Evolutionary conservation across 2,797 vertebrate genomes (phyloP), one percentile per base, ranked within the genome.

Genomic region (Cynodonichthys magdalenae): DNA sequence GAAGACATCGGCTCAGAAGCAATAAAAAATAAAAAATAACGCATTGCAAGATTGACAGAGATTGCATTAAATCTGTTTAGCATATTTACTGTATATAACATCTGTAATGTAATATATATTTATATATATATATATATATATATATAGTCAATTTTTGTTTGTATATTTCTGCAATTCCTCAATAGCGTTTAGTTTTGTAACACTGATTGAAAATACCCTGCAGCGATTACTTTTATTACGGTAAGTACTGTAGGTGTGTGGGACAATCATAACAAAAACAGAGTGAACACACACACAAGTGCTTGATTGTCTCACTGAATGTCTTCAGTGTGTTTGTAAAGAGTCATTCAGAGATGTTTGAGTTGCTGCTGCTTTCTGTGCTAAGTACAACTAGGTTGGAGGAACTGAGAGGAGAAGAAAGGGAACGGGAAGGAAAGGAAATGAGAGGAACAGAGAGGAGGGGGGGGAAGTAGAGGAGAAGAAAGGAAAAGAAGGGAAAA

Each of bases 11-110:
- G 89, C 84, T 92, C 80, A 77, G 81, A 90, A 92, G 90, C 91
- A 67, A 91, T 81, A 74, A 67, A 52, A 41, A 62, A 10, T 14
- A 80, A 77, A 75, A 18, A 36, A 69, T 76, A 89, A 86, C 82
- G 85, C 89, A 70, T 87, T 84, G 90, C 80, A 49, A 90, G 91
- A 87, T 84, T 83, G 88, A 91, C 88, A 89, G 75, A 86, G 75
- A 79, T 92, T 89, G 88, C 91, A 91, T 92, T 88, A 86, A 84
- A 87, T 89, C 77, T 81, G 74, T 93, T 90, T 92, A 94, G 92
- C 92, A 93, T 92, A 93, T 93, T 92, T 90, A 90, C 90, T 90
- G 89, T 89, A 93, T 92, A 89, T 91, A 93, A 92, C 92, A 93
- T 88, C 71, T 92, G 82, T 91, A 87, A 90, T 93, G 82, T 92